These are phyloP conservation scores for Stictocephala bisonia DNA, from an alignment of 2,888 invertebrate species.

Conservation along the genomic window DNA sequence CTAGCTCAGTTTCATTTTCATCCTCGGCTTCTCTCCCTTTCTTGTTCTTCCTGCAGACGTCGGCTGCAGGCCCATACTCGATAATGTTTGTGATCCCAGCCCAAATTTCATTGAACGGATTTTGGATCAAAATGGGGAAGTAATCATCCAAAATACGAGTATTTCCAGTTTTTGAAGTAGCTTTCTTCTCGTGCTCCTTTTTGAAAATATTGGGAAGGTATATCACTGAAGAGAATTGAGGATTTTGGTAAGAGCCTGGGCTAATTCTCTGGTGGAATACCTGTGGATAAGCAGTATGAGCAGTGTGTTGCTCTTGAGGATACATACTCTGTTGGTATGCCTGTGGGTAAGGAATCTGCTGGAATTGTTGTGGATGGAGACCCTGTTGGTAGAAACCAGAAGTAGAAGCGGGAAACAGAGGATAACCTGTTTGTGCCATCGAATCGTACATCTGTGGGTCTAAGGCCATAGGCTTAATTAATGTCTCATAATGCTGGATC, in stretches of 20 bases:
- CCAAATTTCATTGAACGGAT: constrained; percentile 51
- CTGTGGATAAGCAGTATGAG: neutral
- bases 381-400: constrained; percentile 5
- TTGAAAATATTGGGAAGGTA: constrained; percentile 28
- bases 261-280: too few relatives aligned
- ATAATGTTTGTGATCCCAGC: constrained; percentile 62
- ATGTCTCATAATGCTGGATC: constrained; percentile 45
- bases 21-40: constrained; percentile 51
- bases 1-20: constrained; percentile 25
- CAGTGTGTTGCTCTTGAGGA: neutral
- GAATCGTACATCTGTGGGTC: neutral
- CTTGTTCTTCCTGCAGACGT: constrained; percentile 64
- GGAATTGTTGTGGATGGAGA: neutral
- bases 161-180: constrained; percentile 7
- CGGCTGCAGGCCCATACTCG: constrained; percentile 71
- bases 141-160: constrained; percentile 42
- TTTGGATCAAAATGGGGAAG: constrained; percentile 45
- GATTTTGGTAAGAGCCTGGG: constrained; percentile 4
- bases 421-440: neutral
- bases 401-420: constrained; percentile 7
- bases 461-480: constrained; percentile 37
- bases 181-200: neutral
- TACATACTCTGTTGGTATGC: neutral
- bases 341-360: neutral
- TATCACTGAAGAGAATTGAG: neutral